Base-by-base conservation (phyloP, 2,113 vertebrate genomes). In the Pholis gunnellus region DNA sequence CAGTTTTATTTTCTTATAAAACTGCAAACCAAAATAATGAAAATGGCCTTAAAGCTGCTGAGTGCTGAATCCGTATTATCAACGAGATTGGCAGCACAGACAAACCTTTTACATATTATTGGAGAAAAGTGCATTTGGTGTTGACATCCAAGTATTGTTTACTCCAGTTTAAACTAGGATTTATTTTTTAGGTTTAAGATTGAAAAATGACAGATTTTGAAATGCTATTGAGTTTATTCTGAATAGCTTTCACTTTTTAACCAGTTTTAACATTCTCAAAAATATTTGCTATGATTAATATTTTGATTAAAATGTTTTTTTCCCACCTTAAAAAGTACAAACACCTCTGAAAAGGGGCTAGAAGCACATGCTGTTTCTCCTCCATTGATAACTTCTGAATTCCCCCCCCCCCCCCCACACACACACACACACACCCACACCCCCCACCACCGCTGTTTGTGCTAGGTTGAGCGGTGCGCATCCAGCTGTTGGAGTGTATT, bases 1-100 rank as follows among this genome's bases (percentile, higher is more conserved):
- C 71, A 48, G 25, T 52, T 38, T 42, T 27, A 29, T 31, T 27
- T 64, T 27, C 7, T 75, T 48, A 44, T 68, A 29, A 72, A 66
- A 9, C 67, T 70, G 57, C 40, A 82, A 80, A 83, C 78, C 78
- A 64, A 70, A 83, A 79, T 69, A 69, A 65, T 69, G 20, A 59
- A n/a, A 54, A 65, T 22, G 6, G 4, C 52, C 20, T 80, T 29
- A 60, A 38, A 50, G 48, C 63, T 54, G 17, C 38, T 61, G 20
- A 57, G 60, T 46, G 48, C 69, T 61, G 46, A 74, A 70, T 75
- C 22, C 5, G 31, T 18, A 46, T 50, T 66, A 9, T 46, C 38
- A 54, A 40, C 36, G 31, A 76, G 34, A 50, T 52, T 46, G 34
- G 48, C 66, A 56, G 57, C 31, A 46, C 61, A 80, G 57, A 22